A percentile compares a stretch with the other conserved stretches of the same genome.
phyloP scores from a whole-genome alignment of 2,113 vertebrate species.

The Pteropus alecto region DNA sequence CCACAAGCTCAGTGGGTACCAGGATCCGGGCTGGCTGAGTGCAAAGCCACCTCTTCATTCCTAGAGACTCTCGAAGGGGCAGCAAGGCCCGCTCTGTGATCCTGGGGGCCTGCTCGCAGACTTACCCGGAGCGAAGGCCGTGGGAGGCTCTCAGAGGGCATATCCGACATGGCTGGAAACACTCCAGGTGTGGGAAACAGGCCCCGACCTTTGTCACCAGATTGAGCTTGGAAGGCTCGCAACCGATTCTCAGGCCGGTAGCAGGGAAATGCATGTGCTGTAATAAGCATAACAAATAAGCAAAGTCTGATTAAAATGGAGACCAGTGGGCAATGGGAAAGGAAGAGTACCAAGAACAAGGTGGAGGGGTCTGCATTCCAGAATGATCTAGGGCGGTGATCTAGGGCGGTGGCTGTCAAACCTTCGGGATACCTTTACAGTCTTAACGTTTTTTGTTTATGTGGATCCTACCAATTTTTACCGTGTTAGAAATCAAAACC shows the following conservation, averaged over 20 bases:
- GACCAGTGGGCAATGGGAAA: neutral
- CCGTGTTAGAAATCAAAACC: neutral
- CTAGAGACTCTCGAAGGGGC: neutral
- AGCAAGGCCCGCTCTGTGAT: neutral
- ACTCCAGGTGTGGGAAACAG: fast-evolving
- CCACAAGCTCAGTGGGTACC: neutral
- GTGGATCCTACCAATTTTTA: neutral
- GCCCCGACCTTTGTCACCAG: neutral
- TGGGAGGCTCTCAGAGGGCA: neutral
- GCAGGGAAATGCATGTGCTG: neutral
- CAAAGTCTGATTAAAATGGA: neutral
- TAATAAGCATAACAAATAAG: neutral
- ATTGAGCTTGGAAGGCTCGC: neutral
- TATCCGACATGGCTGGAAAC: fast-evolving
- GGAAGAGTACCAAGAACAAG: neutral
- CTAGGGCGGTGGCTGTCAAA: fast-evolving
- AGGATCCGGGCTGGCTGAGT: neutral
- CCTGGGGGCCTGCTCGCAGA: neutral
- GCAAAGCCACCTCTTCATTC: neutral
- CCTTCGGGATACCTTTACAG: neutral
- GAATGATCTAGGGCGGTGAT: neutral
- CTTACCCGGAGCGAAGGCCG: fast-evolving
- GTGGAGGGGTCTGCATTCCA: fast-evolving
- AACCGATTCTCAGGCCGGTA: fast-evolving
- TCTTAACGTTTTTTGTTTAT: neutral